Base-by-base conservation (phyloP, 2,888 invertebrate species). In the Sinelater perroti region DNA sequence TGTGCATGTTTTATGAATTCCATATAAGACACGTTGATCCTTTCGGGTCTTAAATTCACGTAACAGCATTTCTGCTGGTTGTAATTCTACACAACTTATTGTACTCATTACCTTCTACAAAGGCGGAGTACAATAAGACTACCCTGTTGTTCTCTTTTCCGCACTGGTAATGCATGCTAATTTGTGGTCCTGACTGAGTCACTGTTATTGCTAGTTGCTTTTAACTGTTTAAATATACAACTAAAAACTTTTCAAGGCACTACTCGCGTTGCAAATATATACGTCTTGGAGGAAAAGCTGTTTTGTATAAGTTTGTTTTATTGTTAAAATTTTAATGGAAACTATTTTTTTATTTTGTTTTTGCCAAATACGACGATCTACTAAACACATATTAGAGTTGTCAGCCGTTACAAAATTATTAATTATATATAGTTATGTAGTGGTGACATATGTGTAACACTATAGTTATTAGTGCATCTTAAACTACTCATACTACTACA, bases 1-100 rank as follows among this genome's bases (percentile, higher is more conserved):
- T 47, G 20, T 55, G 40, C 55, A 55, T 47, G 55, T 56, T 56
- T 56, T 56, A 56, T 56, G 49, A 56, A 56, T 56, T 56, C 49
- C 49, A 42, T 35, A 56, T 56, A 56, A 56, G 55, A 49, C 44
- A 33, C 33, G 49, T 42, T 56, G 55, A 56, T 52, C 57, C 52
- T 52, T 57, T 56, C 33, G 17, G 24, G 52, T 26, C 24, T 38
- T 33, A 18, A 38, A 35, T 46, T 33, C 33, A 46, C 45, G 45
- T 52, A 52, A 46, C 46, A 40, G 33, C 58, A 16, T 53, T 31
- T 51, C 21, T 24, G 42, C 58, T 20, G 35, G 45, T 20, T 42
- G 42, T 51, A 49, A 54, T 54, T 47, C 38, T 54, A 36, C 58
- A 53, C 54, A 58, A 58, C 47, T 49, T 58, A 58, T 58, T 53